Evolutionary conservation across 2,797 vertebrate genomes (phyloP).

Genomic region (Sebastes cheni): DNA sequence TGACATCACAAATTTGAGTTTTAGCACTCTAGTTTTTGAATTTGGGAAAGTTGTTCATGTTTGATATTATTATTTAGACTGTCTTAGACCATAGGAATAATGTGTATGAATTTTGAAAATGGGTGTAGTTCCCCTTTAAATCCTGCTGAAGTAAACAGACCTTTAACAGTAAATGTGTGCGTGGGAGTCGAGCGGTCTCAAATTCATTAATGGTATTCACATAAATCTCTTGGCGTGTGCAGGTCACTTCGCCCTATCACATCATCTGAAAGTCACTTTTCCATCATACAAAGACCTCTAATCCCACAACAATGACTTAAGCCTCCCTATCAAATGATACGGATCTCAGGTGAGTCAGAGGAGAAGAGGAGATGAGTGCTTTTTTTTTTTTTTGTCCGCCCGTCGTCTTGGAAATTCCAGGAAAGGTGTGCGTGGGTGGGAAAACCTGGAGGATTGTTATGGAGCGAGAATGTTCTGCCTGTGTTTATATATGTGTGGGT

Average conservation of each 20-base stretch:
- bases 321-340: conserved; percentile 50
- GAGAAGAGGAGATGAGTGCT: conserved; percentile 33
- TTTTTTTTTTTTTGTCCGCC: conserved; percentile 21
- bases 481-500: conserved; percentile 1
- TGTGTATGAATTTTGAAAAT: too few species aligned
- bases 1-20: too few species aligned
- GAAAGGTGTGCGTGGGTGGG: conserved; percentile 65
- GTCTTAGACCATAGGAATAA: too few species aligned
- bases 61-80: too few species aligned
- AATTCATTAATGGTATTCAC: conserved; percentile 11
- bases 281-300: conserved; percentile 31
- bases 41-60: too few species aligned
- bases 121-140: neutral
- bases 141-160: neutral
- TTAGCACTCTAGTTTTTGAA: too few species aligned
- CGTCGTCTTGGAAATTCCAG: conserved; percentile 70
- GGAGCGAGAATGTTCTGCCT: conserved; percentile 8
- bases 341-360: conserved; percentile 61
- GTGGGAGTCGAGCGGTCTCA: neutral
- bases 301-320: conserved; percentile 39
- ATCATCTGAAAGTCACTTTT: conserved; percentile 14
- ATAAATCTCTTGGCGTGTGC: conserved; percentile 20
- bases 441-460: conserved; percentile 39
- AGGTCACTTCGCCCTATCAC: neutral
- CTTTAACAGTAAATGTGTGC: conserved; percentile 18